Evolutionary conservation across 2,797 vertebrate species (phyloP).

Genomic region (Dallia pectoralis): DNA sequence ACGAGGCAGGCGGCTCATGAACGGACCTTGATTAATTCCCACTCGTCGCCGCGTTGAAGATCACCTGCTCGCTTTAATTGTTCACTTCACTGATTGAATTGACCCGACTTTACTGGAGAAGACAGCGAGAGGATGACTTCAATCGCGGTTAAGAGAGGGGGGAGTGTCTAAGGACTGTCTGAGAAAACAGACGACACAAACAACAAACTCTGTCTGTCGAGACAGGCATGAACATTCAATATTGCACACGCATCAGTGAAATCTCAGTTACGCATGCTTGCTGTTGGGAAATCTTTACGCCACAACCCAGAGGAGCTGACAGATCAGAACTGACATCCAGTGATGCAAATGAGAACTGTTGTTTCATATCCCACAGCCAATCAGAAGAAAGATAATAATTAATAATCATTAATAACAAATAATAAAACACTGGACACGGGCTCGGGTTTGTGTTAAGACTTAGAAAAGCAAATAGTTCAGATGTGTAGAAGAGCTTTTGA

Average conservation of each 20-base stretch:
- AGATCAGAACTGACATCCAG: conserved; percentile 48
- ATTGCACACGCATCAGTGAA: conserved; percentile 28
- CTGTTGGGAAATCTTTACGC: conserved; percentile 33
- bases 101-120: not conserved
- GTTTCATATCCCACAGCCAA: conserved; percentile 40
- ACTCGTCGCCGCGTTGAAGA: not conserved
- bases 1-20: not conserved
- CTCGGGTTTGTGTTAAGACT: not conserved
- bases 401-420: conserved; percentile 2
- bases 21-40: not conserved
- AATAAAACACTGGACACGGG: conserved; percentile 30
- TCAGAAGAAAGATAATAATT: conserved; percentile 41
- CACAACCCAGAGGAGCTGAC: conserved; percentile 45
- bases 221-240: conserved; percentile 40
- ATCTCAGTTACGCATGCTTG: conserved; percentile 29
- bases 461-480: conserved; percentile 59
- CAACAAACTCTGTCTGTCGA: conserved; percentile 35
- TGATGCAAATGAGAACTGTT: conserved; percentile 52
- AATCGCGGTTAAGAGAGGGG: not conserved
- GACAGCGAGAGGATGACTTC: not conserved
- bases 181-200: conserved; percentile 10
- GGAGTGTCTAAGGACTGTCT: not conserved
- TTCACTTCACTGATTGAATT: not conserved
- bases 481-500: conserved; percentile 47
- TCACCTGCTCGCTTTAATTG: not conserved